Conservation (phyloP, 2,888 invertebrate genomes). For the Ochropacha duplaris region DNA sequence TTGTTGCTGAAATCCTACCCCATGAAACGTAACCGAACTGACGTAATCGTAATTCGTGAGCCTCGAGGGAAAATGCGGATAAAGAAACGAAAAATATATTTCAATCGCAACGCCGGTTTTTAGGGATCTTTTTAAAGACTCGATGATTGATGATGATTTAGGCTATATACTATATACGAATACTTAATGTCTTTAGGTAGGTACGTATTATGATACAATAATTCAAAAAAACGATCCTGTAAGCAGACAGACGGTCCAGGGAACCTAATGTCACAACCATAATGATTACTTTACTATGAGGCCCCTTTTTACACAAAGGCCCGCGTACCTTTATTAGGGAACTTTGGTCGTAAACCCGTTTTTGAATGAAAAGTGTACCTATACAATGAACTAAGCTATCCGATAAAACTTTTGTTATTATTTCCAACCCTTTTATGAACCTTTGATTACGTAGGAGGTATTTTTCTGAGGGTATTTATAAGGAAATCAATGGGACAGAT, state of each 20-base stretch:
- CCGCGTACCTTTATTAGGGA: conserved; percentile 4
- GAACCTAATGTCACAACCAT: not conserved
- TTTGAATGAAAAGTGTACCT: conserved; percentile 3
- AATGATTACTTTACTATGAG: not conserved
- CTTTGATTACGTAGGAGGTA: not conserved
- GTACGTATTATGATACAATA: too few relatives aligned
- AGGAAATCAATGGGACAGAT: not conserved
- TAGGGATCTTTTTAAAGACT: not conserved
- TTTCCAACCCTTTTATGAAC: not conserved
- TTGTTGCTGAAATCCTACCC: conserved; percentile 2
- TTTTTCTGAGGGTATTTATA: not conserved
- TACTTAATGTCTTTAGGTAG: not conserved
- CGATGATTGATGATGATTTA: not conserved
- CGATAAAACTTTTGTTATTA: not conserved
- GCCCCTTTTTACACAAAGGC: not conserved
- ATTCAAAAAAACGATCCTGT: too few relatives aligned
- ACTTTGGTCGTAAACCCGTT: conserved; percentile 3
- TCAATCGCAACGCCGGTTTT: not conserved
- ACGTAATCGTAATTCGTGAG: conserved; percentile 2
- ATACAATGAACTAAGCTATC: not conserved
- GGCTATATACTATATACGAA: not conserved
- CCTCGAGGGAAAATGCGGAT: conserved; percentile 3
- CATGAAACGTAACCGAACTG: conserved; percentile 11
- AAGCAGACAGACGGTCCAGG: too few relatives aligned
- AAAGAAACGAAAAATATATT: conserved; percentile 5